Conservation (phyloP, 2,113 vertebrate species). For the Oxygymnocypris stewartii region DNA sequence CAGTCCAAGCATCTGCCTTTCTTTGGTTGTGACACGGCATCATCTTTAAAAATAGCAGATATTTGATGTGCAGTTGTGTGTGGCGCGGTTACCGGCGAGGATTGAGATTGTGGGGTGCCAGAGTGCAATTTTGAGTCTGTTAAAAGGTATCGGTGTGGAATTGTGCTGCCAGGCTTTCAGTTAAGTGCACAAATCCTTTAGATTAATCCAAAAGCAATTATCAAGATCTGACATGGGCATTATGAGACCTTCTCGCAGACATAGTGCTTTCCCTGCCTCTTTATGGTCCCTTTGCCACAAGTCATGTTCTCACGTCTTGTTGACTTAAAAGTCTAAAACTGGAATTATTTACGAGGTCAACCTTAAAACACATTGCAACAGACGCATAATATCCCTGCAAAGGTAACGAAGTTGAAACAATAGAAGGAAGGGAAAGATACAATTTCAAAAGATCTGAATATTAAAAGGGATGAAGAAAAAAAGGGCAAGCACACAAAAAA, state of each 20-base stretch:
- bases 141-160: background rate
- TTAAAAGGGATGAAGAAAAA: slow-evolving; percentile 40
- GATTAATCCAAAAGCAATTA: slow-evolving; percentile 22
- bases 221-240: slow-evolving; percentile 36
- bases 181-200: slow-evolving; percentile 33
- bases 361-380: background rate
- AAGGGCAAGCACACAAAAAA: background rate
- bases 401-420: slow-evolving; percentile 29
- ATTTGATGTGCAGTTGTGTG: slow-evolving; percentile 45
- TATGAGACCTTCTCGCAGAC: slow-evolving; percentile 25
- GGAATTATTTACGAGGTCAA: slow-evolving; percentile 9
- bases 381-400: background rate
- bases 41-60: slow-evolving; percentile 46
- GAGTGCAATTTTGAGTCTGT: background rate
- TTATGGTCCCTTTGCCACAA: slow-evolving; percentile 4
- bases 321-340: background rate
- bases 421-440: slow-evolving; percentile 34
- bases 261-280: background rate
- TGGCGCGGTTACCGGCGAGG: slow-evolving; percentile 1
- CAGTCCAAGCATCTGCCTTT: slow-evolving; percentile 42
- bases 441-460: slow-evolving; percentile 12
- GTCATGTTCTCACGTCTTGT: background rate
- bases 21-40: slow-evolving; percentile 39
- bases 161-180: slow-evolving; percentile 27
- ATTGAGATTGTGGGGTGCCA: background rate